Percentiles rank a stretch among this genome's conserved stretches.
These are phyloP conservation scores for Aratinga solstitialis DNA, from an alignment of 2,797 vertebrate species.

Conservation along the genomic window DNA sequence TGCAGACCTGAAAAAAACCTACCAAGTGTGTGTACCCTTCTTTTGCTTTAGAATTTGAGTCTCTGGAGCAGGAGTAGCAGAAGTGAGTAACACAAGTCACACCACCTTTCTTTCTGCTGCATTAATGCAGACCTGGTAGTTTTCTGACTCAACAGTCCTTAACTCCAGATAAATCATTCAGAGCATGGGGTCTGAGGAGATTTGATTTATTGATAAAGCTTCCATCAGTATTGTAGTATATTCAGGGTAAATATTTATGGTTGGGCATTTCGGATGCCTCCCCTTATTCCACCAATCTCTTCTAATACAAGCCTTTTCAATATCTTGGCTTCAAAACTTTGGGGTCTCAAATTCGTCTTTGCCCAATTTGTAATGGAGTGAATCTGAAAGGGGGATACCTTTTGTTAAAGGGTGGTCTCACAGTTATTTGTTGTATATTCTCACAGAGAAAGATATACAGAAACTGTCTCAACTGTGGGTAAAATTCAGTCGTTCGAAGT, in stretches of 20 bases:
- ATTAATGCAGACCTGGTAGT: neutral
- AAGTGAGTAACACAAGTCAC: neutral
- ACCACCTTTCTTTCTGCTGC: neutral
- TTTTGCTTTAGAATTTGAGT: neutral
- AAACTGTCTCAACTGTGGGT: neutral
- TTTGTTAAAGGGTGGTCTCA: neutral
- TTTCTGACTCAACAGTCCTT: neutral
- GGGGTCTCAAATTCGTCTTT: neutral
- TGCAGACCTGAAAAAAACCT: neutral
- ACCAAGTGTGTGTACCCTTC: neutral
- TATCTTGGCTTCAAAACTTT: neutral
- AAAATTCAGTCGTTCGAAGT: neutral
- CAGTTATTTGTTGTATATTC: neutral
- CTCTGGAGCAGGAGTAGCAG: neutral
- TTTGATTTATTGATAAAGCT: neutral
- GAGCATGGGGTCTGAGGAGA: neutral
- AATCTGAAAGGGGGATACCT: neutral
- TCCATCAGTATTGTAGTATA: neutral
- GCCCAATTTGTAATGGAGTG: neutral
- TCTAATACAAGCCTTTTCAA: neutral
- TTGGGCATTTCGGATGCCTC: neutral
- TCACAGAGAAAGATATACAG: neutral
- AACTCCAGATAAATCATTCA: neutral
- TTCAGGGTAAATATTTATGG: neutral
- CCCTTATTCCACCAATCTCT: neutral